Conservation (phyloP, 2,113 vertebrate species). For the Amia ocellicauda region DNA sequence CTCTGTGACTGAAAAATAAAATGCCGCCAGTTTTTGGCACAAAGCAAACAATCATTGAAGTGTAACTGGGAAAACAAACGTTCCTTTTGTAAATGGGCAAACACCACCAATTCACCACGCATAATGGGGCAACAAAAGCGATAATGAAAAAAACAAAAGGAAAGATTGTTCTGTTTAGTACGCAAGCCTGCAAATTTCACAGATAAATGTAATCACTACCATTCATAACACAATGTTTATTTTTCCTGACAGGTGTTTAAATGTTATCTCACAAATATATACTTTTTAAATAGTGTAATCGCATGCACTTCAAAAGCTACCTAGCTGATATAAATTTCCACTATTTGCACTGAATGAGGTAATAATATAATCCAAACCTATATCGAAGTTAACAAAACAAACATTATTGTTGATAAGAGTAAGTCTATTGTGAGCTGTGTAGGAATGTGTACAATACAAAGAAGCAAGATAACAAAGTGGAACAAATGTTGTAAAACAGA, state of each 20-base stretch:
- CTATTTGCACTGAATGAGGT: constrained; percentile 47
- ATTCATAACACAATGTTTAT: constrained; percentile 72
- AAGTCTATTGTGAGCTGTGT: constrained; percentile 39
- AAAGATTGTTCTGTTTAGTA: constrained; percentile 56
- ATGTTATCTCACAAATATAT: constrained; percentile 72
- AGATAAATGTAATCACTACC: constrained; percentile 61
- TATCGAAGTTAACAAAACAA: constrained; percentile 58
- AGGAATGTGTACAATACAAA: constrained; percentile 37
- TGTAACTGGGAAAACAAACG: constrained; percentile 64
- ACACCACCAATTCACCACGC: constrained; percentile 40
- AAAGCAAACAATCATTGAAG: constrained; percentile 52
- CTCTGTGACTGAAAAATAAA: constrained; percentile 34
- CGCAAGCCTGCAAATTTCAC: constrained; percentile 68
- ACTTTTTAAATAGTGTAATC: constrained; percentile 76
- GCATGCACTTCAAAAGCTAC: constrained; percentile 63
- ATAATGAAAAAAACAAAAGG: constrained; percentile 56
- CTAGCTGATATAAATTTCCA: constrained; percentile 60
- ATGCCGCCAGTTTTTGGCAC: constrained; percentile 41
- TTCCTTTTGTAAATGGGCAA: constrained; percentile 39
- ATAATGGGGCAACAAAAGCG: constrained; percentile 44
- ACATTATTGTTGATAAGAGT: constrained; percentile 42
- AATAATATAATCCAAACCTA: constrained; percentile 48
- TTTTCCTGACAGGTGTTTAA: constrained; percentile 71
- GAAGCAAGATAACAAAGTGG: background rate
- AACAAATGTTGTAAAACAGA: constrained; percentile 6